phyloP scores from a whole-genome alignment of 1,140 invertebrate species.

The Ephestia elutella region DNA sequence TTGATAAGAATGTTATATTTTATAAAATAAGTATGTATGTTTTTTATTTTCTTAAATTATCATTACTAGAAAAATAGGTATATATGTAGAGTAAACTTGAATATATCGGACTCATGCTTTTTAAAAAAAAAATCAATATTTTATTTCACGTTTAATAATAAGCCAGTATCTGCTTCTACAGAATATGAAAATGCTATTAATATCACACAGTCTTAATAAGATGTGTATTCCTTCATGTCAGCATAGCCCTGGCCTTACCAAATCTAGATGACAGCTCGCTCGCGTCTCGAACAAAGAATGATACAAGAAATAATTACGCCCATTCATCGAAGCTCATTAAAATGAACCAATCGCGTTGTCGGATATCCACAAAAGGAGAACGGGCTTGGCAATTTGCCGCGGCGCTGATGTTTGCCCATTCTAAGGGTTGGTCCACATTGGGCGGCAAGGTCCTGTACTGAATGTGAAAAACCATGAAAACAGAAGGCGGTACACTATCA shows the following conservation, averaged over 20 bases:
- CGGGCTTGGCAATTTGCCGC: constrained; percentile 56
- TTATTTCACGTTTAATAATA: too few relatives aligned
- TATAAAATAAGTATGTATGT: too few relatives aligned
- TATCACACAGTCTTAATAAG: neutral
- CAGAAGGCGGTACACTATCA: too few relatives aligned
- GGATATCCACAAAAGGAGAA: constrained; percentile 46
- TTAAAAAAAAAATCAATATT: too few relatives aligned
- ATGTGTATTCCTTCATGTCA: neutral
- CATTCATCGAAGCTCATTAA: constrained; percentile 68
- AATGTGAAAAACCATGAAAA: too few relatives aligned
- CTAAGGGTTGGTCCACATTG: constrained; percentile 25
- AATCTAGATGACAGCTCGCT: constrained; percentile 50
- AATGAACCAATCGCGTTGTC: constrained; percentile 53
- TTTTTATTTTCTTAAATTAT: too few relatives aligned
- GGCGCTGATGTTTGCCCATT: constrained; percentile 55
- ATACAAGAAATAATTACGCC: constrained; percentile 71
- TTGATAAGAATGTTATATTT: too few relatives aligned
- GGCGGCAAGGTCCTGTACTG: too few relatives aligned
- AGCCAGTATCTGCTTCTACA: neutral
- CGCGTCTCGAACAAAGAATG: constrained; percentile 58
- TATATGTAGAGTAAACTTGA: too few relatives aligned
- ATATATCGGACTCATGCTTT: too few relatives aligned
- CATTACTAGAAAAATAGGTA: too few relatives aligned
- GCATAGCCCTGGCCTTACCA: neutral
- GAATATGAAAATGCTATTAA: neutral